Base-by-base conservation (phyloP, 53 echinoderm and acorn worm species). In the Antedon mediterranea region DNA sequence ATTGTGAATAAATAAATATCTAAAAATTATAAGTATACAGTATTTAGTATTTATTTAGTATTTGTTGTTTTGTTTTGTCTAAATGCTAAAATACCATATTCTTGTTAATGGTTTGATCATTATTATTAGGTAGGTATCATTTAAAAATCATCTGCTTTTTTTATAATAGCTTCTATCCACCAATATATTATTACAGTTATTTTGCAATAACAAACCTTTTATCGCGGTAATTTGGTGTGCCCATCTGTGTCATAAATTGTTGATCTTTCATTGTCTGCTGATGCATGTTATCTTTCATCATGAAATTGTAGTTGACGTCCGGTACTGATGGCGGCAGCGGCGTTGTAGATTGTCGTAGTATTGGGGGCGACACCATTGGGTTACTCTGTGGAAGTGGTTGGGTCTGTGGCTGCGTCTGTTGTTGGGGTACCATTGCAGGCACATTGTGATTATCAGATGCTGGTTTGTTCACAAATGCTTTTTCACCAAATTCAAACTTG, bases 401-500 rank as follows among this genome's bases (percentile, higher is more conserved):
- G 30, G 75, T 57, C 78, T 34, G 43, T n/a, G n/a, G n/a, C n/a
- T n/a, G n/a, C n/a, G n/a, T 43, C 42, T 34, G 72, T 75, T 43
- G 71, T 57, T 87, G 73, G 43, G 20, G 28, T 80, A 31, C 43
- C 29, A 32, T 43, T 31, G 85, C 71, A 20, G 34, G 81, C 37
- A 33, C 34, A 73, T 80, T 77, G 73, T 72, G 76, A 44, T 34
- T 82, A 34, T 72, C 28, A 32, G 82, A 20, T 72, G 32, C 30
- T 79, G 72, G 43, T 28, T 81, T 87, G 79, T 89, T 91, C 78
- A 97, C 85, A 76, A 92, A 88, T 31, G 92, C 81, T 88, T 92
- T 89, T 88, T 98, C 98, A 18, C 98, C 98, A 5, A 87, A 90
- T 42, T 90, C 90, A 80, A 98, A 98, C 78, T 92, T 98, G 88